Base-by-base conservation (phyloP, 2,888 invertebrate species). In the Agelastica alni region DNA sequence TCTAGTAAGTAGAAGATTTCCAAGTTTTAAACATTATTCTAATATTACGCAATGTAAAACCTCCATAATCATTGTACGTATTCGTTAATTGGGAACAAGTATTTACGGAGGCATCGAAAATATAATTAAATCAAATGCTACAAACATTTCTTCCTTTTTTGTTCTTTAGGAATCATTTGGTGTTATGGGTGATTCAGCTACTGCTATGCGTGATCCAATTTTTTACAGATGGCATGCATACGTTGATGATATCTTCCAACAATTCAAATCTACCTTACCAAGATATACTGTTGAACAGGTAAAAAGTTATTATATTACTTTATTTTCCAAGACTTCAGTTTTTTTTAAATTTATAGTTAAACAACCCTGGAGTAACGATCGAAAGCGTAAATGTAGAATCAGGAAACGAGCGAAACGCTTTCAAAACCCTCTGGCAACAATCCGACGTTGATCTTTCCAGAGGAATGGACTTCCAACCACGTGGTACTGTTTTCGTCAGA, bases 211-310 rank as follows among this genome's bases (percentile, higher is more conserved):
- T 1, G 93, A 93, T 76, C 92, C 93, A 0, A 77, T 88, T 14
- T 93, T 93, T 80, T 93, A 92, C 78, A 85, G 89, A 71, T 92
- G 89, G 89, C 93, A 93, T 70, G 83, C 88, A 0, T 88, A 84
- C 71, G 79, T 92, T 18, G 89, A 93, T 66, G 86, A 90, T 62
- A 77, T 93, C 28, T 93, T 92, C 81, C 82, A 85, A 63, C 81
- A 85, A 59, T 86, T 87, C 76, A 93, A 93, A 76, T 79, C 79
- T 56, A 85, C 85, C 9, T 77, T 93, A 17, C 78, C 85, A 0
- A 80, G 86, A 2, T 93, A 93, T 72, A 79, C 77, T 0, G 67
- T 69, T 2, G 77, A 80, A 31, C 81, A 81, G 78, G 88, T 88
- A 71, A 59, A 26, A 2, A 26, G 9, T 7, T 2, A 1, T 26